Evolutionary conservation across 2,888 invertebrate genomes (phyloP).

Genomic region (Meiosimyza platycephala): DNA sequence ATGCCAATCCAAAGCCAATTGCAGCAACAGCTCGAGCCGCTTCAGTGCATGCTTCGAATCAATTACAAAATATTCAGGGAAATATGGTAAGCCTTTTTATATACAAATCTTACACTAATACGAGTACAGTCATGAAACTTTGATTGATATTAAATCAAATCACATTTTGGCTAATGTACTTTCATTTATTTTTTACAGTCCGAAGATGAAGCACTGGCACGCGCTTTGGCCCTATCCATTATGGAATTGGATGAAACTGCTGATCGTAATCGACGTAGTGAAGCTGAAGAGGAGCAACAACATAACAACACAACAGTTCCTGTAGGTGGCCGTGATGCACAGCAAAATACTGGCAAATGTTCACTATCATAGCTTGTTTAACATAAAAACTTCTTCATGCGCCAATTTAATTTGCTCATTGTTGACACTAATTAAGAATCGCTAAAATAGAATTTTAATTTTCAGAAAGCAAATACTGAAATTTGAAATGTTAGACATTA

Average conservation of each 20-base stretch:
- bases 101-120: neutral
- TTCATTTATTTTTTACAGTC: slow-evolving; percentile 68
- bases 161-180: neutral
- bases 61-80: slow-evolving; percentile 72
- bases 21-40: slow-evolving; percentile 42
- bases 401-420: neutral
- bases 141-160: too few relatives aligned
- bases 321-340: slow-evolving; percentile 56
- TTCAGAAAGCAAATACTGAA: too few relatives aligned
- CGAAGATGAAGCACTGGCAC: slow-evolving; percentile 92
- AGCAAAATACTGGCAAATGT: slow-evolving; percentile 58
- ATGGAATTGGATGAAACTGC: slow-evolving; percentile 69
- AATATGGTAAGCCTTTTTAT: slow-evolving; percentile 70
- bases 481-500: neutral
- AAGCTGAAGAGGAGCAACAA: slow-evolving; percentile 42
- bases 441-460: too few relatives aligned
- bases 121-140: too few relatives aligned
- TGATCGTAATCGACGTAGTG: slow-evolving; percentile 51
- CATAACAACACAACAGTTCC: slow-evolving; percentile 45
- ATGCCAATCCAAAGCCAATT: slow-evolving; percentile 49
- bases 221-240: slow-evolving; percentile 83
- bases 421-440: neutral
- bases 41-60: slow-evolving; percentile 41
- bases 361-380: slow-evolving; percentile 58
- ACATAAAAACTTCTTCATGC: neutral